Conservation (phyloP, 2,113 vertebrate species). For the Ifrita kowaldi region DNA sequence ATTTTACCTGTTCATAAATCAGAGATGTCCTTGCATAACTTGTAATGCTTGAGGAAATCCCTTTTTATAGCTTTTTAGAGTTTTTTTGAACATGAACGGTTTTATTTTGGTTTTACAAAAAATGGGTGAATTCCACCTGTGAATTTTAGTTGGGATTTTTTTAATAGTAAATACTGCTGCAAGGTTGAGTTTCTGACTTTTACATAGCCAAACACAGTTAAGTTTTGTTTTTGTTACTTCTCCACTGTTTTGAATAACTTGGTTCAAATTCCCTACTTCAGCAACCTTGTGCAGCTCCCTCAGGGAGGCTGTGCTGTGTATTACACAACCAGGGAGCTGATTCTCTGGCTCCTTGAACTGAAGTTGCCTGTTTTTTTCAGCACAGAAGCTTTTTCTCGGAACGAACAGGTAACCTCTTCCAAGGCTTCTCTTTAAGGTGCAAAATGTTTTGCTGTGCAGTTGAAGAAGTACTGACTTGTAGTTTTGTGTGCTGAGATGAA, state of each 20-base stretch:
- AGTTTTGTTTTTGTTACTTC: neutral
- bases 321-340: neutral
- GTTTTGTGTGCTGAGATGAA: neutral
- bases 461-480: neutral
- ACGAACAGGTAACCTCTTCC: neutral
- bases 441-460: neutral
- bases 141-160: neutral
- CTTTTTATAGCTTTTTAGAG: neutral
- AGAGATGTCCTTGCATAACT: neutral
- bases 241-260: constrained; percentile 7
- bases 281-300: neutral
- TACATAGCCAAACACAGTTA: neutral
- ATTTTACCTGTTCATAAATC: neutral
- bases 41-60: neutral
- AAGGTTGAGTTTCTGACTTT: neutral
- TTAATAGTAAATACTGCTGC: neutral
- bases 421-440: neutral
- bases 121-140: neutral
- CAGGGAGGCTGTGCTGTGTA: neutral
- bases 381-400: neutral
- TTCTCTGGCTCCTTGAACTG: neutral
- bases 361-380: neutral
- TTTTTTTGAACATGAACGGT: neutral
- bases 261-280: neutral
- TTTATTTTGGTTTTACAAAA: neutral